phyloP scores from a whole-genome alignment of 1,140 invertebrate genomes.

The Psix sp. region DNA sequence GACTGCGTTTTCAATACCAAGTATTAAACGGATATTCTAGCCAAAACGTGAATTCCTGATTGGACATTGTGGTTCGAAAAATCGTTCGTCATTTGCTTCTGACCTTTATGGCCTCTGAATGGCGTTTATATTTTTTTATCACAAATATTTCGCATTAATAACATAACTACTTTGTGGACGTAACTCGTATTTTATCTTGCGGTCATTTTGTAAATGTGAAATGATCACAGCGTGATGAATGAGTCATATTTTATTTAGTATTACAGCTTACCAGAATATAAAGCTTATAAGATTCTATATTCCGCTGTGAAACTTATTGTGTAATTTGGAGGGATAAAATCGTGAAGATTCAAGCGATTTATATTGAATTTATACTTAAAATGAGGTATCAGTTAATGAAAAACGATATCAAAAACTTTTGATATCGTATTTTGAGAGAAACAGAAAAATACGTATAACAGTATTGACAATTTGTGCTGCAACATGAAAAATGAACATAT shows the following conservation, averaged over 20 bases:
- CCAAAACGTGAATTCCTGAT: no score
- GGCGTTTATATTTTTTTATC: slow-evolving; percentile 43
- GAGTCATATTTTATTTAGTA: slow-evolving; percentile 51
- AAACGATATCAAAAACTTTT: no score
- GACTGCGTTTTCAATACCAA: no score
- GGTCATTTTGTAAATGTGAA: slow-evolving; percentile 27
- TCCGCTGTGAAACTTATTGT: slow-evolving; percentile 42
- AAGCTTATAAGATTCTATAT: slow-evolving; percentile 45
- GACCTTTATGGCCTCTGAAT: slow-evolving; percentile 31
- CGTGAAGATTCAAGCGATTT: not conserved
- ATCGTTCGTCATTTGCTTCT: slow-evolving; percentile 21
- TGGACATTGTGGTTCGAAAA: no score
- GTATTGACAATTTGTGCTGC: no score
- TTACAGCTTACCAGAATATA: slow-evolving; percentile 36
- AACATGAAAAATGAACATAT: no score
- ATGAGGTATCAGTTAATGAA: no score
- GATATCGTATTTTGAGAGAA: no score
- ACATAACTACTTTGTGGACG: slow-evolving; percentile 28
- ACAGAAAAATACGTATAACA: no score
- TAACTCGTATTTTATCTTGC: slow-evolving; percentile 45
- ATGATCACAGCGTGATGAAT: slow-evolving; percentile 47
- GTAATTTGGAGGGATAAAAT: slow-evolving; percentile 43
- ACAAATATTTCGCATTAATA: slow-evolving; percentile 51
- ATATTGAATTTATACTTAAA: not conserved
- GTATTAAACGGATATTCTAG: no score